These are phyloP conservation scores for Sitta europaea DNA, from an alignment of 2,113 vertebrate species.

Conservation along the genomic window DNA sequence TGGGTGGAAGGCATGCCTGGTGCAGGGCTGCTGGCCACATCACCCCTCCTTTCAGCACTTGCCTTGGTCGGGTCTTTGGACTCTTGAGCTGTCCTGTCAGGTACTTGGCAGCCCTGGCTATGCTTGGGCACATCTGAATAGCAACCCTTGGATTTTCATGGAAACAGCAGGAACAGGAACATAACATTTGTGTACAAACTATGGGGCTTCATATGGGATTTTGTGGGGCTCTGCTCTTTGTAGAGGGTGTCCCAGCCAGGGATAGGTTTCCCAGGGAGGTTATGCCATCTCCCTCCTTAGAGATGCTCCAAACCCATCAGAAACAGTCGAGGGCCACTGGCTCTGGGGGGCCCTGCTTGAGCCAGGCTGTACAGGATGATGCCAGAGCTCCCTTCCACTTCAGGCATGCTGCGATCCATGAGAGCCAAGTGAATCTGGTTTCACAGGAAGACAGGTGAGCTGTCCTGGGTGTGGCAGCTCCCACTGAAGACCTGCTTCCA, in stretches of 20 bases:
- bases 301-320: neutral
- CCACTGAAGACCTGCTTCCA: neutral
- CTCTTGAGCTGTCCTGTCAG: neutral
- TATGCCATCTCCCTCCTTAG: neutral
- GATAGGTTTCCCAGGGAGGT: neutral
- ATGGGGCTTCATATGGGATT: neutral
- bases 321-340: no score
- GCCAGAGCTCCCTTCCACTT: neutral
- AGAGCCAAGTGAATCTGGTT: neutral
- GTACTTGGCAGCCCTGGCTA: neutral
- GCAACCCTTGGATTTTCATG: neutral
- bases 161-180: neutral
- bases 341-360: neutral
- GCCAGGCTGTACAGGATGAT: neutral
- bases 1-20: neutral
- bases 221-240: neutral
- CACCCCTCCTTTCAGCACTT: accelerated
- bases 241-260: neutral
- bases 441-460: neutral
- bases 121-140: neutral
- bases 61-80: neutral
- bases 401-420: neutral
- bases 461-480: neutral
- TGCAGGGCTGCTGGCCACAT: accelerated
- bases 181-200: neutral